Base-by-base conservation (phyloP, 2,888 invertebrate species). In the Parapristionchus giblindavisi region DNA sequence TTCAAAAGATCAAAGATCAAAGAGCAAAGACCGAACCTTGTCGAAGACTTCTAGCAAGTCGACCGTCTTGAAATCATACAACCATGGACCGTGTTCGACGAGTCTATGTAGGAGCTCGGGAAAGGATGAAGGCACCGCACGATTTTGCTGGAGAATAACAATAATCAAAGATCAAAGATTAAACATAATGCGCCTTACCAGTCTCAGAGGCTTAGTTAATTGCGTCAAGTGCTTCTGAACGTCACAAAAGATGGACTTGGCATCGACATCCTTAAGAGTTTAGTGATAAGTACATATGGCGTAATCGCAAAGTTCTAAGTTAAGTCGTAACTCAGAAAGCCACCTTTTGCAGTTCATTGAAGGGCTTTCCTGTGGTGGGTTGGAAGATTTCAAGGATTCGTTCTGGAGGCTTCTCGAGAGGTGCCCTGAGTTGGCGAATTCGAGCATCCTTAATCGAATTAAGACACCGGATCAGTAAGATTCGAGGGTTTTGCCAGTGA, bases 1-100 rank as follows among this genome's bases (percentile, higher is more conserved):
- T n/a, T n/a, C n/a, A n/a, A n/a, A n/a, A n/a, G n/a, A n/a, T n/a
- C n/a, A n/a, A 27, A 3, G 5, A 4, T 4, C 4, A 56, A 56
- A 29, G 11, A 11, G 17, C 3, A 56, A 8, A 27, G 17, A 27
- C 56, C n/a, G 8, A 54, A 63, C 63, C 63, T 63, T 63, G 21
- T 63, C 63, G 63, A 63, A 63, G 38, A 80, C 76, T 29, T 78
- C 66, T 38, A 81, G 56, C 14, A 81, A 61, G 40, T 81, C 81
- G n/a, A 77, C 52, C 11, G 78, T 77, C 29, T 68, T 77, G 72
- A 81, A 81, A 21, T 80, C 80, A 60, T 77, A 81, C 24, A 75
- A 65, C 74, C 77, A 80, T 0, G 81, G 81, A 0, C 81, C 81
- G 76, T 81, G 80, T 40, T 80, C 80, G 72, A 81, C 77, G 72